Evolutionary conservation across 2,888 invertebrate genomes (phyloP), one percentile per base, ranked within the genome.

Genomic region (Marasmarcha lunaedactyla): DNA sequence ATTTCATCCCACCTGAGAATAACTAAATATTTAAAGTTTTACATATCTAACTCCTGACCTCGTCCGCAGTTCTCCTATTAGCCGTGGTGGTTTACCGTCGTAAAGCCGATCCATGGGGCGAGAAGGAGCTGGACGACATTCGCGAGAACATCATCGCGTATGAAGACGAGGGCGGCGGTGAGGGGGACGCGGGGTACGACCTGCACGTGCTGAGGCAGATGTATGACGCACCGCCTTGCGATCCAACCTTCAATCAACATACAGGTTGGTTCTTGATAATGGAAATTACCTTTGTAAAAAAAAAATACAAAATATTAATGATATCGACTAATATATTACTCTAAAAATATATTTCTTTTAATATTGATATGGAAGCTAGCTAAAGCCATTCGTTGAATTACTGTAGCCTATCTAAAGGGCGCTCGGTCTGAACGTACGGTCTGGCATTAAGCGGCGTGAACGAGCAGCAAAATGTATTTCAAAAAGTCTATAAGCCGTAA

Each of bases 121-220:
- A 92, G 61, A 95, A 95, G 62, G 95, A 97, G 55, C 90, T 96
- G 50, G 97, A 98, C 59, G 97, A 98, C 62, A 96, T 97, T 25
- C 86, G 98, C 43, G 98, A 98, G 70, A 99, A 96, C 57, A 97
- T 99, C 46, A 95, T 98, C 53, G 95, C 95, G 54, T 98, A 99
- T 61, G 95, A 97, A 61, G 98, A 98, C 58, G 98, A 99, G 71
- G 98, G 98, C 11, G 98, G 98, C 63, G 98, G 98, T 63, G 96
- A 99, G 69, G 95, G 95, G 1, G 98, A 99, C 64, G 94, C 97
- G 1, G 93, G 92, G 1, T 97, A 94, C 71, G 95, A 97, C 65
- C 86, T 97, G 42, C 91, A 91, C 45, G 92, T 94, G 2, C 85
- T 97, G 13, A 64, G 89, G 40, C 84, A 87, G 50, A 87, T 88